Evolutionary conservation across 2,113 vertebrate species (phyloP).

Genomic region (Gambusia affinis): DNA sequence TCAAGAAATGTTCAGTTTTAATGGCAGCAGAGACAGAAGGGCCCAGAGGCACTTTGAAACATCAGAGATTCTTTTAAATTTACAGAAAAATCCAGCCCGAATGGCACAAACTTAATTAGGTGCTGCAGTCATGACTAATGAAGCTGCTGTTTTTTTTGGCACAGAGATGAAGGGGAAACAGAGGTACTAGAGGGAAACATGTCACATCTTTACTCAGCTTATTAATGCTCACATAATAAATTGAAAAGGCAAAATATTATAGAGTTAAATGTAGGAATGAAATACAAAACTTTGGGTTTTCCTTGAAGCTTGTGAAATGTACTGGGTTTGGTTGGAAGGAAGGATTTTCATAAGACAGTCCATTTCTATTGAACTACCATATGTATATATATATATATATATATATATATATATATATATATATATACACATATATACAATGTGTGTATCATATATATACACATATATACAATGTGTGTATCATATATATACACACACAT

Average conservation of each 20-base stretch:
- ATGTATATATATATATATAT: too few species aligned
- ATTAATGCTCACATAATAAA: constrained; percentile 45
- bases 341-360: constrained; percentile 38
- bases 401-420: too few species aligned
- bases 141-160: constrained; percentile 62
- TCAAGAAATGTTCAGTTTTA: constrained; percentile 67
- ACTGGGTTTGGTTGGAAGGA: constrained; percentile 42
- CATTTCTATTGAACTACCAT: constrained; percentile 32
- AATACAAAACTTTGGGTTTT: constrained; percentile 23
- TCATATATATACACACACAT: too few species aligned
- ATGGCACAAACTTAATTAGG: constrained; percentile 74
- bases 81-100: constrained; percentile 67
- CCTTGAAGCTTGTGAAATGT: constrained; percentile 21
- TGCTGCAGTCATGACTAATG: constrained; percentile 72
- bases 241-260: constrained; percentile 23
- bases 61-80: constrained; percentile 74
- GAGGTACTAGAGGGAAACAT: constrained; percentile 48
- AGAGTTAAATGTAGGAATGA: constrained; percentile 9
- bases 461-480: too few species aligned
- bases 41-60: constrained; percentile 70
- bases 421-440: too few species aligned
- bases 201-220: constrained; percentile 45
- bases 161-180: constrained; percentile 55
- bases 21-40: constrained; percentile 60
- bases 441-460: too few species aligned